A percentile compares a stretch with the other conserved stretches of the same genome.
Evolutionary conservation across 2,888 invertebrate genomes (phyloP).

Genomic region (Andricus quercusramuli): DNA sequence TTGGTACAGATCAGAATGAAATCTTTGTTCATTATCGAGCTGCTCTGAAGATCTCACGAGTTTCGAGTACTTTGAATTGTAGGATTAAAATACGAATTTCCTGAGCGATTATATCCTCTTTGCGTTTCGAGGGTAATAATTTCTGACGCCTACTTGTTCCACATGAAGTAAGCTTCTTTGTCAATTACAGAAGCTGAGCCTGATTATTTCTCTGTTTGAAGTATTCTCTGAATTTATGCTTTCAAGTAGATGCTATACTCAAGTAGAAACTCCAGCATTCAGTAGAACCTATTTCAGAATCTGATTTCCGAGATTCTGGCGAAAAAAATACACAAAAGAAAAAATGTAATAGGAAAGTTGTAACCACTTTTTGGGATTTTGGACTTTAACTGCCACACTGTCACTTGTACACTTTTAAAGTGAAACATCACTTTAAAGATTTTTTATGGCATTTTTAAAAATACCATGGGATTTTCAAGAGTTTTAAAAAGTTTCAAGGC

Average conservation of each 20-base stretch:
- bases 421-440: too few species aligned
- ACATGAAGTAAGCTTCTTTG: background rate
- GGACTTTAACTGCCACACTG: too few species aligned
- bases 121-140: background rate
- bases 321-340: background rate
- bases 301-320: background rate
- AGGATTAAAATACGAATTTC: background rate
- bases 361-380: background rate
- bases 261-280: background rate
- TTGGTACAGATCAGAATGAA: too few species aligned
- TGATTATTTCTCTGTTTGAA: background rate
- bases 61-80: background rate
- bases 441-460: too few species aligned
- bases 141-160: background rate
- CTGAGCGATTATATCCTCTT: background rate
- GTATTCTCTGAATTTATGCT: background rate
- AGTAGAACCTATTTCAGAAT: background rate
- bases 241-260: background rate
- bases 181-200: background rate
- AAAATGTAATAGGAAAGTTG: background rate
- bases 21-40: too few species aligned
- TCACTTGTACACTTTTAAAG: too few species aligned
- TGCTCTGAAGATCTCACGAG: background rate
- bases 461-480: too few species aligned
- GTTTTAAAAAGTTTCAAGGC: too few species aligned